Evolutionary conservation across 64 coral and sea anemone genomes (phyloP), one percentile per base, ranked within the genome.

Genomic region (Montipora cactus): DNA sequence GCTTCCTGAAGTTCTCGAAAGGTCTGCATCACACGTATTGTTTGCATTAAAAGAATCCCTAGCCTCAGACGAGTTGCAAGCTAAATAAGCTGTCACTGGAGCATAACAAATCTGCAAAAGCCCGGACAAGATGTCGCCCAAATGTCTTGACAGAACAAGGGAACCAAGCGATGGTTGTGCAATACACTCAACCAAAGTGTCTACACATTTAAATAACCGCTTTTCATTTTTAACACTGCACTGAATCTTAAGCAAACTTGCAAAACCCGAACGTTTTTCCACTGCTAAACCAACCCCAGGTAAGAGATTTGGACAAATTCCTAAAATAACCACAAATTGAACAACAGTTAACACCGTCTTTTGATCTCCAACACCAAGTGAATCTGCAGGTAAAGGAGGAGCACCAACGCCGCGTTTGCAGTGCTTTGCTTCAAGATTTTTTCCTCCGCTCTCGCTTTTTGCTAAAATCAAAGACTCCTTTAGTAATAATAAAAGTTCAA

Each of bases 41-140:
- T 23, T 75, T 66, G 19, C 4, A 14, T 49, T 13, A 74, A 67
- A 21, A 49, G 44, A 74, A 49, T 50, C 46, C 0, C 2, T 23
- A 51, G 7, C 18, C 28, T 22, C 18, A 22, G 22, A 47, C 9
- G 10, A 74, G 49, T 19, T 15, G 57, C 16, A 18, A 25, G 78
- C 47, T 71, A 66, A 49, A 87, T 90, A 93, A 84, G 58, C 61
- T 75, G 75, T 28, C 14, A 19, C 1, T 57, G 91, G 87, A 5
- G 95, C 95, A 86, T 96, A 57, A 77, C 87, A 88, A 58, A 98
- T 92, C 89, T 95, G 96, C n/a, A 98, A 77, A 79, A 98, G 75
- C 0, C 93, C 93, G 12, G 90, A 88, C 14, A 98, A 44, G 44
- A 98, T 80, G 20, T 98, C 96, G 8, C 89, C 93, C 3, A 98